Evolutionary conservation across 2,113 vertebrate genomes (phyloP).

Genomic region (Numenius arquata): DNA sequence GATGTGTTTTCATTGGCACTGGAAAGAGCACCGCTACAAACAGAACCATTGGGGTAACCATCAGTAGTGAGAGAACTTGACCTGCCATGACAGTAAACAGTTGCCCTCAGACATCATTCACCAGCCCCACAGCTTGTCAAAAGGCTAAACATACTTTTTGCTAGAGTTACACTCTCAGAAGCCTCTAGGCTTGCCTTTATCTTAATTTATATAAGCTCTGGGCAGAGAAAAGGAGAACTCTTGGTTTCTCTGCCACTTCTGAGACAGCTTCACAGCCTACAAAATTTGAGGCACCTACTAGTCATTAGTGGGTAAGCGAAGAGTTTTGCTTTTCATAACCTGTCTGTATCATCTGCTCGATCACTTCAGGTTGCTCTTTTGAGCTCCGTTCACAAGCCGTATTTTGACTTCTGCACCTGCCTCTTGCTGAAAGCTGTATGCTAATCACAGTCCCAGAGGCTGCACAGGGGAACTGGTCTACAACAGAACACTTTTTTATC

Average conservation of each 20-base stretch:
- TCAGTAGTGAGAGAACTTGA: neutral
- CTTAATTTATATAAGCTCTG: neutral
- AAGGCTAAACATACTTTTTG: neutral
- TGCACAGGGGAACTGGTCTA: neutral
- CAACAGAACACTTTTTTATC: neutral
- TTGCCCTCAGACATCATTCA: neutral
- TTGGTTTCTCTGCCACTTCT: neutral
- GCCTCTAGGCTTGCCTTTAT: neutral
- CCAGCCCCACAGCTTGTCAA: neutral
- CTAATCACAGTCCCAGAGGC: neutral
- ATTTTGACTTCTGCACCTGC: neutral
- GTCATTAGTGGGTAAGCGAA: neutral
- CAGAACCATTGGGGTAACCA: neutral
- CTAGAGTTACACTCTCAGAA: neutral
- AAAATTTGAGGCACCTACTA: neutral
- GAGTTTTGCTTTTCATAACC: neutral
- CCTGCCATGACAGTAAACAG: neutral
- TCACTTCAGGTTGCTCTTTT: neutral
- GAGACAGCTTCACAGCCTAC: neutral
- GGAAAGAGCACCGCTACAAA: neutral
- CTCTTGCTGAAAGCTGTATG: fast-evolving
- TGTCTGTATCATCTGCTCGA: fast-evolving
- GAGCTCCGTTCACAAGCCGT: neutral
- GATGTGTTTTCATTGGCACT: neutral
- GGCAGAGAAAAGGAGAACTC: neutral